Percentiles rank a stretch among this genome's conserved stretches.
Conservation (phyloP, 2,113 vertebrate species). For the Xenopus borealis region DNA sequence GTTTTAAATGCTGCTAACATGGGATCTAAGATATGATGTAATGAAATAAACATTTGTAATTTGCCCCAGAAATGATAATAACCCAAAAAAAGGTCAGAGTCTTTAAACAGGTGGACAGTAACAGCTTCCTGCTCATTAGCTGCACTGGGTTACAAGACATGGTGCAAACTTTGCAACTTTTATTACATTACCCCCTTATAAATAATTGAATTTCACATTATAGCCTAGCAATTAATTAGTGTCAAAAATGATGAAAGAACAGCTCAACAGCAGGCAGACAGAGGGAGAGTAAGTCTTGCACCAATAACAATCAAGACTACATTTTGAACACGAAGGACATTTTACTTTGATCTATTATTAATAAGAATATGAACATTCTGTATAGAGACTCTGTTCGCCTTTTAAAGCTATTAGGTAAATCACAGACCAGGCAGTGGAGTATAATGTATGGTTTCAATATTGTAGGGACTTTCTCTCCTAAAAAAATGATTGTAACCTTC, state of each 20-base stretch:
- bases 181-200: too few relatives aligned
- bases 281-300: slow-evolving; percentile 7
- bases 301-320: slow-evolving; percentile 11
- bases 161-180: too few relatives aligned
- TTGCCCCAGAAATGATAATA: too few relatives aligned
- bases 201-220: slow-evolving; percentile 11
- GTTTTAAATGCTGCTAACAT: too few relatives aligned
- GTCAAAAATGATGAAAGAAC: slow-evolving; percentile 38
- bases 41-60: too few relatives aligned
- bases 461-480: too few relatives aligned
- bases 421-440: not conserved
- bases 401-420: slow-evolving; percentile 9
- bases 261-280: slow-evolving; percentile 12
- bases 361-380: not conserved
- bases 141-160: too few relatives aligned
- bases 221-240: slow-evolving; percentile 37
- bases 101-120: too few relatives aligned
- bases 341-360: slow-evolving; percentile 12
- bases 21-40: too few relatives aligned
- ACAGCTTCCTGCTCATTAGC: too few relatives aligned
- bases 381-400: not conserved
- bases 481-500: too few relatives aligned
- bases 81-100: too few relatives aligned
- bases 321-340: slow-evolving; percentile 10
- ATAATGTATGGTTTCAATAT: not conserved